A percentile compares a stretch with the other conserved stretches of the same genome.
Conservation (phyloP, 2,113 vertebrate genomes). For the Stictonetta naevosa region DNA sequence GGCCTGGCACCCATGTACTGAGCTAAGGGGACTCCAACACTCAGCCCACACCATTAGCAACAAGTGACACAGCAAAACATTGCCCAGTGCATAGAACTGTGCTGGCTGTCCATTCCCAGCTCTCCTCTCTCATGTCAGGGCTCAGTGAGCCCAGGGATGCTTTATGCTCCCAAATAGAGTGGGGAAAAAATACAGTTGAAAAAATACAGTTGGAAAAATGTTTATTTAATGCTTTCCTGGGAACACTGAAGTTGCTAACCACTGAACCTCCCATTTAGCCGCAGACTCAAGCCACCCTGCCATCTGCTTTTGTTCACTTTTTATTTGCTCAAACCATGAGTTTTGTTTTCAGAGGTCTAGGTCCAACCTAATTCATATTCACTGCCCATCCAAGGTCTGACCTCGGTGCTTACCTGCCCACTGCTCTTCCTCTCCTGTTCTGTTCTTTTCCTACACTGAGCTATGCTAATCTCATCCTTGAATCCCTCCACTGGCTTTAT, state of each 20-base stretch:
- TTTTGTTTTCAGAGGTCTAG: neutral
- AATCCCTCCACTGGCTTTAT: neutral
- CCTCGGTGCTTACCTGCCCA: neutral
- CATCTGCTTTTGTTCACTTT: neutral
- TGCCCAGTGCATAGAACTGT: neutral
- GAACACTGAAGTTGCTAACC: neutral
- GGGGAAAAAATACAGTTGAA: neutral
- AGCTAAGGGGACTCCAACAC: neutral
- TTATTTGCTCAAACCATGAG: neutral
- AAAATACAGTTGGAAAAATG: neutral
- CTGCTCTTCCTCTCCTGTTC: neutral
- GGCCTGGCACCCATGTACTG: neutral
- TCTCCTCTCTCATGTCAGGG: neutral
- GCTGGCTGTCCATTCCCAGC: neutral
- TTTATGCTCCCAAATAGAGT: neutral
- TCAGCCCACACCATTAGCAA: neutral
- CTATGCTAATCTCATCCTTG: neutral
- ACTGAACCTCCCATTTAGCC: neutral
- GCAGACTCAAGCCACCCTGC: neutral
- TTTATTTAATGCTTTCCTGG: neutral
- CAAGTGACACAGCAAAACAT: neutral
- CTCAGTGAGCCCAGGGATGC: neutral
- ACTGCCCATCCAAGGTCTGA: accelerated
- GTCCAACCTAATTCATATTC: neutral
- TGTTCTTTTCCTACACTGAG: neutral